phyloP scores from a whole-genome alignment of 2,113 vertebrate species.

The Tretioscincus oriximinensis region DNA sequence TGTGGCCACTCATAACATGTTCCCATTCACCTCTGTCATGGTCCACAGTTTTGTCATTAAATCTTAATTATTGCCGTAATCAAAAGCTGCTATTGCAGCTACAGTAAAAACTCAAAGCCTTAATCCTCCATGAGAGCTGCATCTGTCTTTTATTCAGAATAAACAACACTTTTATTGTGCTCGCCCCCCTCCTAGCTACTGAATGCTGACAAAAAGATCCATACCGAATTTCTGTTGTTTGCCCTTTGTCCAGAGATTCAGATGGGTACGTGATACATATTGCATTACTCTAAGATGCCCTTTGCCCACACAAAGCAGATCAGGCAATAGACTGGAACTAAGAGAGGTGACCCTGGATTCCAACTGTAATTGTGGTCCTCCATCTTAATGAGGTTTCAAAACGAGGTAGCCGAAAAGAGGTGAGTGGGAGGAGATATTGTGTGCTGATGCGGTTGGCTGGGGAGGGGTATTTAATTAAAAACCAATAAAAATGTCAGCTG shows the following conservation, averaged over 20 bases:
- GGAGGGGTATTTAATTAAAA: slow-evolving; percentile 79
- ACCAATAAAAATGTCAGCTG: slow-evolving; percentile 74
- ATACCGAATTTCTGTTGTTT: slow-evolving; percentile 32
- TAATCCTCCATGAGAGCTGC: slow-evolving; percentile 2
- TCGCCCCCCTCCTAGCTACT: not conserved
- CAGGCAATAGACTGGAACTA: slow-evolving; percentile 33
- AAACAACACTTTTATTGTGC: not conserved
- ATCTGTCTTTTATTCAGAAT: not conserved
- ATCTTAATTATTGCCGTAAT: not conserved
- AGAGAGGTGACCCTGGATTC: slow-evolving; percentile 63
- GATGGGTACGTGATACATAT: not conserved
- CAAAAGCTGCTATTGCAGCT: slow-evolving; percentile 7
- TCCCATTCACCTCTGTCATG: not conserved
- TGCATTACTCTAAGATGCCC: slow-evolving; percentile 24
- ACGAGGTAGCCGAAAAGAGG: slow-evolving; percentile 48
- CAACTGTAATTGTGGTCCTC: slow-evolving; percentile 68
- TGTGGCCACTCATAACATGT: slow-evolving; percentile 1
- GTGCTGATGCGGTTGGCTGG: slow-evolving; percentile 49
- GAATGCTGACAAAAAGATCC: slow-evolving; percentile 37
- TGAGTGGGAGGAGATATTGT: slow-evolving; percentile 48
- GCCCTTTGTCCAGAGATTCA: not conserved
- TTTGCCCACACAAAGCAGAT: slow-evolving; percentile 37
- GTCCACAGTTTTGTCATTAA: slow-evolving; percentile 20
- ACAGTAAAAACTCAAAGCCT: not conserved
- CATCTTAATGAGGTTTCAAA: slow-evolving; percentile 72